Base-by-base conservation (phyloP, 2,797 vertebrate genomes). In the Orestias chungarensis region DNA sequence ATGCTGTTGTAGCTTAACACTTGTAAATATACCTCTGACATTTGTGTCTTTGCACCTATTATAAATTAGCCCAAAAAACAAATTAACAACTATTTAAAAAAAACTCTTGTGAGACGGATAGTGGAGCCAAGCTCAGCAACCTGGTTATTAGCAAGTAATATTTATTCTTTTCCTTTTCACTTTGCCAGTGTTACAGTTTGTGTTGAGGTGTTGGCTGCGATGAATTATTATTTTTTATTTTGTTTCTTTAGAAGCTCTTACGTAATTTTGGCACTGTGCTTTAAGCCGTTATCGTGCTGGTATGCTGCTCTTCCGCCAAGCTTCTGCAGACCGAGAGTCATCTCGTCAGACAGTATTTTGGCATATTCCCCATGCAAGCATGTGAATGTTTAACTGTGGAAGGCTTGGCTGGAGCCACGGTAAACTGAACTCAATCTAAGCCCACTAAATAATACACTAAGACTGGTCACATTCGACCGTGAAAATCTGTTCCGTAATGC, bases 281-380 rank as follows among this genome's bases (percentile, higher is more conserved):
- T 68, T 73, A 6, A 68, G 33, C 47, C 1, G 49, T 64, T 59
- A 57, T 50, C 35, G 62, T 29, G 25, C 18, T 47, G 55, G 14
- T 17, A 55, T 8, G 61, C 42, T 57, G 35, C 9, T 1, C 18
- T 12, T 57, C 44, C 49, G 59, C 66, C 70, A 67, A 64, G 42
- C 27, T 42, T 72, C 25, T 57, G 31, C 11, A 47, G 20, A 68
- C 40, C 35, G 40, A 29, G 31, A 44, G 6, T 68, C 46, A 64
- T 49, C 61, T 66, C 68, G 40, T 64, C 23, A 52, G 57, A 64
- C 49, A 64, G 57, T 17, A n/a, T 57, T 72, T 68, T 25, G 59
- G 47, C 50, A 64, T 40, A 47, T 55, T 61, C 42, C n/a, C 42
- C 55, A 33, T 68, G 27, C 33, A 77, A 54, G 40, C 70, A 77